phyloP scores from a whole-genome alignment of 2,888 invertebrate genomes.

The Drosophila aldrichi region DNA sequence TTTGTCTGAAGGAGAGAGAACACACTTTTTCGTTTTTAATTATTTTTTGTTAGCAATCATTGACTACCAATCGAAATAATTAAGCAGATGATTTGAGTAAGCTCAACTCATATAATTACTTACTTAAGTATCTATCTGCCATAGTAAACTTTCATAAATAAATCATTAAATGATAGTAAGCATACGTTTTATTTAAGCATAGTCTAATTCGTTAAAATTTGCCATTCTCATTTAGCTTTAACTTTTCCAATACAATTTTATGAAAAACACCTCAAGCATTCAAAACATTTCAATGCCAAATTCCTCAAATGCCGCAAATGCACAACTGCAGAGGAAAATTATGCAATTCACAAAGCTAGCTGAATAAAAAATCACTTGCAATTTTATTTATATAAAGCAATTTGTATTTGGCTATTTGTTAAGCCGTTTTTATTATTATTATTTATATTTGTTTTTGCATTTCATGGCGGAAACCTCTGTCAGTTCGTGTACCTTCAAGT shows the following conservation, averaged over 20 bases:
- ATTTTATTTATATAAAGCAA: conserved; percentile 64
- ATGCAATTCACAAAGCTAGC: conserved; percentile 12
- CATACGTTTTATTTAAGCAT: background rate
- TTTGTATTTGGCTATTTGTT: conserved; percentile 54
- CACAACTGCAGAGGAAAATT: conserved; percentile 2
- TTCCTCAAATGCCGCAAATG: conserved; percentile 22
- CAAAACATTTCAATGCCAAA: conserved; percentile 1
- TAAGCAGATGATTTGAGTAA: too few relatives aligned
- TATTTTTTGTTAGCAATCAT: too few relatives aligned
- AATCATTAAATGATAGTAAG: background rate
- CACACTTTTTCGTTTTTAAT: too few relatives aligned
- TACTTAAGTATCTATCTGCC: too few relatives aligned
- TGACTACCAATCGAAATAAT: too few relatives aligned
- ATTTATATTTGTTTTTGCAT: conserved; percentile 4
- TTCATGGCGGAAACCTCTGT: conserved; percentile 67
- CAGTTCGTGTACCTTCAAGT: conserved; percentile 67
- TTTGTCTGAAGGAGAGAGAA: too few relatives aligned
- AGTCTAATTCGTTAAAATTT: background rate
- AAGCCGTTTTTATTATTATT: conserved; percentile 1
- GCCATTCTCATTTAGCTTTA: background rate
- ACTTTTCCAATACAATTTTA: background rate
- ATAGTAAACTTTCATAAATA: background rate
- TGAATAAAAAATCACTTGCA: conserved; percentile 37
- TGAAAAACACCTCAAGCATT: background rate
- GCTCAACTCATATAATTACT: too few relatives aligned